These are phyloP conservation scores for Imbricaverruca yamaguchii DNA, from an alignment of 2,888 invertebrate species.

Conservation along the genomic window DNA sequence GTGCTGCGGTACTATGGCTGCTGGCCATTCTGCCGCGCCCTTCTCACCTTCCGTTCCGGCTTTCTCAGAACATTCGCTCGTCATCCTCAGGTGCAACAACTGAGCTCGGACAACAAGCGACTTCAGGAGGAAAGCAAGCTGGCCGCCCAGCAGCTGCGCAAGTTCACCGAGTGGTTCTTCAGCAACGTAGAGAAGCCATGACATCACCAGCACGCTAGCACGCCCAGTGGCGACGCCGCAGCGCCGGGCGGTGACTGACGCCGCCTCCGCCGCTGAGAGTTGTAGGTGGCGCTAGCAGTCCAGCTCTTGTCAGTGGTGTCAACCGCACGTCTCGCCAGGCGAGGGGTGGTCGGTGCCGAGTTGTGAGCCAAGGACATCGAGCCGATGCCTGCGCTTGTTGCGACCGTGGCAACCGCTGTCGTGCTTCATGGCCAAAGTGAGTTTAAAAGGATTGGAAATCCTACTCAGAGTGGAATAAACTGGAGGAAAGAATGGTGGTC, in stretches of 20 bases:
- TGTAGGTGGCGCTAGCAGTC: not conserved
- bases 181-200: slow-evolving; percentile 67
- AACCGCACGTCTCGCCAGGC: not conserved
- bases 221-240: not conserved
- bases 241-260: not conserved
- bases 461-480: no score
- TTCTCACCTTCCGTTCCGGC: not conserved
- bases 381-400: not conserved
- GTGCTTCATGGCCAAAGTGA: not conserved
- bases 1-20: no score
- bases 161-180: slow-evolving; percentile 89
- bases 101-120: slow-evolving; percentile 75
- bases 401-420: not conserved
- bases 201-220: not conserved
- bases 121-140: slow-evolving; percentile 81
- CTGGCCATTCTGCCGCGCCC: not conserved
- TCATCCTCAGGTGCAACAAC: slow-evolving; percentile 51
- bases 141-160: slow-evolving; percentile 78
- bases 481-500: no score
- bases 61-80: not conserved
- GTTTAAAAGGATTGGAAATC: no score
- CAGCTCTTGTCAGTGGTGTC: not conserved
- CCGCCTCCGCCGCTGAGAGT: not conserved
- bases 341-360: no score
- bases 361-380: not conserved